Evolutionary conservation across 2,113 vertebrate species (phyloP).

Genomic region (Chiloscyllium plagiosum): DNA sequence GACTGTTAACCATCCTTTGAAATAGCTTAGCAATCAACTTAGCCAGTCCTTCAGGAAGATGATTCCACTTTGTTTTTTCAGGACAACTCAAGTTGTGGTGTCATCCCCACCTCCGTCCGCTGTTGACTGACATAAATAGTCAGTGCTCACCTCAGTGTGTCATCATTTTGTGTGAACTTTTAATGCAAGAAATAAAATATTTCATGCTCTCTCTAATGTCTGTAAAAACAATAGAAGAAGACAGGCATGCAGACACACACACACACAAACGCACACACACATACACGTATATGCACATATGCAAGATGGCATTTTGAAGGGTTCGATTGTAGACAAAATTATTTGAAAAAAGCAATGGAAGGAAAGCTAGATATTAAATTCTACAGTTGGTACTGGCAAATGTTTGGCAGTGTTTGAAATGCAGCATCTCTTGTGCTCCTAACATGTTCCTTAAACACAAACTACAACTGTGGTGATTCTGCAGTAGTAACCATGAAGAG

Average conservation of each 20-base stretch:
- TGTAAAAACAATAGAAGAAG: no score
- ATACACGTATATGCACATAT: not conserved
- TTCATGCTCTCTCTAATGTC: no score
- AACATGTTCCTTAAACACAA: not conserved
- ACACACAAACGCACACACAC: no score
- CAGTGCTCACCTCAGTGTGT: no score
- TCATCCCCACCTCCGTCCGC: no score
- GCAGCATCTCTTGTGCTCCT: not conserved
- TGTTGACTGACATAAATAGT: no score
- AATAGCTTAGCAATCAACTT: not conserved
- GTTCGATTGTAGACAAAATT: not conserved
- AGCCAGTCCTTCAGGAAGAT: not conserved
- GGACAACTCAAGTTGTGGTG: not conserved
- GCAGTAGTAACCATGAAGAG: not conserved
- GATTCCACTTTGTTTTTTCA: no score
- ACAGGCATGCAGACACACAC: not conserved
- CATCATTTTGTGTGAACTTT: no score
- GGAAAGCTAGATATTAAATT: not conserved
- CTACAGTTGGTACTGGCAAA: constrained; percentile 1
- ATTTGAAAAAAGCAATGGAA: not conserved
- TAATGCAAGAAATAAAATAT: no score
- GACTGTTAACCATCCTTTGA: not conserved
- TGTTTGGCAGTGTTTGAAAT: not conserved
- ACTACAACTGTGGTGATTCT: not conserved
- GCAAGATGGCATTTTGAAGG: not conserved